These are phyloP conservation scores for Globodera ellingtonae DNA, from an alignment of 1,140 invertebrate species.

Conservation along the genomic window DNA sequence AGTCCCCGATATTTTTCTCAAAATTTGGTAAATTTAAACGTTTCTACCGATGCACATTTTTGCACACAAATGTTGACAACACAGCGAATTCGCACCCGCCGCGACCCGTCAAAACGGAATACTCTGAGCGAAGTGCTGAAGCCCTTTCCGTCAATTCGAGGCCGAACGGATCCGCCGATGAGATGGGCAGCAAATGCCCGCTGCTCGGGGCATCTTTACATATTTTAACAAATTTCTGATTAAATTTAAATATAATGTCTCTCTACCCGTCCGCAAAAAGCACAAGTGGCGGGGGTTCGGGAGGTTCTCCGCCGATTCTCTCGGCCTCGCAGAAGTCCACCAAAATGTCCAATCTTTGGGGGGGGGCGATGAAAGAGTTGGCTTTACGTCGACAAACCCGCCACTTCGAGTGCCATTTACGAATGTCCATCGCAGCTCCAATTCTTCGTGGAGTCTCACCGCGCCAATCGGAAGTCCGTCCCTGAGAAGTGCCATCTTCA, in stretches of 20 bases:
- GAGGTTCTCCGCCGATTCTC: slow-evolving; percentile 55
- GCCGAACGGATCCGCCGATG: slow-evolving; percentile 4
- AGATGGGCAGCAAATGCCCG: slow-evolving; percentile 47
- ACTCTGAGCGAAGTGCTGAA: slow-evolving; percentile 62
- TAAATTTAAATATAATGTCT: slow-evolving; percentile 2
- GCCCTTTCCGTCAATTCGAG: slow-evolving; percentile 47
- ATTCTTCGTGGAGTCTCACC: slow-evolving; percentile 59
- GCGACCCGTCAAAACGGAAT: slow-evolving; percentile 63
- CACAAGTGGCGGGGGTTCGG: slow-evolving; percentile 57
- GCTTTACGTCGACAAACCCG: slow-evolving; percentile 22
- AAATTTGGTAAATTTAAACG: slow-evolving; percentile 22
- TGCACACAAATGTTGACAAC: slow-evolving; percentile 62
- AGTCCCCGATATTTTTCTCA: slow-evolving; percentile 1
- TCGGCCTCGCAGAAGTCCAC: slow-evolving; percentile 63
- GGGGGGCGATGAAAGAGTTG: background rate
- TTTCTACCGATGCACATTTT: slow-evolving; percentile 36
- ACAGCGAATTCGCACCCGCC: slow-evolving; percentile 59
- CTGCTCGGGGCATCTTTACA: slow-evolving; percentile 58
- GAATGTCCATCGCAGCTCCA: slow-evolving; percentile 60
- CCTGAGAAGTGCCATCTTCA: slow-evolving; percentile 55
- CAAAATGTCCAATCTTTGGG: slow-evolving; percentile 46
- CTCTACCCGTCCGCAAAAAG: slow-evolving; percentile 56
- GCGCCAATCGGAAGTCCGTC: slow-evolving; percentile 53
- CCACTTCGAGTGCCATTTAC: slow-evolving; percentile 30
- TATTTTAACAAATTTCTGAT: slow-evolving; percentile 12